These are phyloP conservation scores for Ellobius talpinus DNA, from an alignment of 2,113 vertebrate genomes.

Conservation along the genomic window DNA sequence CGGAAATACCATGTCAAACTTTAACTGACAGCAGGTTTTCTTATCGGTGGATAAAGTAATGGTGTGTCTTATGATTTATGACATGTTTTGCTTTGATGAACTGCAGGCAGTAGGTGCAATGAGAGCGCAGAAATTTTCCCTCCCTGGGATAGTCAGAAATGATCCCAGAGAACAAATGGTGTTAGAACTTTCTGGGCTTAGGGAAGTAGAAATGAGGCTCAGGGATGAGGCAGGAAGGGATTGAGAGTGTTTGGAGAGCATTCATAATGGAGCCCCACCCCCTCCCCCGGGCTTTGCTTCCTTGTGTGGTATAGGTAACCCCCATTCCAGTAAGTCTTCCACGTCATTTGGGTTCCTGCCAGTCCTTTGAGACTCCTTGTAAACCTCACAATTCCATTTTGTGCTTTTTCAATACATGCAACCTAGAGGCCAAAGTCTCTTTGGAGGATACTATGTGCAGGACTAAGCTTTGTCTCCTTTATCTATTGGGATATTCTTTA, in stretches of 20 bases:
- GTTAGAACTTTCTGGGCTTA: not conserved
- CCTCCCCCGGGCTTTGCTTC: not conserved
- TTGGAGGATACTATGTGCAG: not conserved
- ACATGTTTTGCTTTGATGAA: slow-evolving; percentile 41
- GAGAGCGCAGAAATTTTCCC: not conserved
- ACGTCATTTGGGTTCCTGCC: not conserved
- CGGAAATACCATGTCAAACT: not conserved
- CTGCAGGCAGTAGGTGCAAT: not conserved
- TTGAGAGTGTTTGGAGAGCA: not conserved
- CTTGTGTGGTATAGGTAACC: not conserved
- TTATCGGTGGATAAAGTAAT: slow-evolving; percentile 7
- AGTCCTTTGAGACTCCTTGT: not conserved
- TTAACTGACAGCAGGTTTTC: not conserved
- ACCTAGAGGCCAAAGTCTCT: not conserved
- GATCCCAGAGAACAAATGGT: not conserved
- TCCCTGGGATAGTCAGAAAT: not conserved
- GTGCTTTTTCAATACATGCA: not conserved
- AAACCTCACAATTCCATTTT: not conserved
- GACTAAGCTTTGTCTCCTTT: not conserved
- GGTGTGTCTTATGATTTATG: not conserved
- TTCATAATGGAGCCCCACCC: not conserved
- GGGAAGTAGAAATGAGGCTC: not conserved
- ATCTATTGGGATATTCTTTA: not conserved
- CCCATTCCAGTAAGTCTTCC: not conserved
- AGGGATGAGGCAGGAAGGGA: not conserved